Base-by-base conservation (phyloP, 2,113 vertebrate genomes). In the Silurus asotus region DNA sequence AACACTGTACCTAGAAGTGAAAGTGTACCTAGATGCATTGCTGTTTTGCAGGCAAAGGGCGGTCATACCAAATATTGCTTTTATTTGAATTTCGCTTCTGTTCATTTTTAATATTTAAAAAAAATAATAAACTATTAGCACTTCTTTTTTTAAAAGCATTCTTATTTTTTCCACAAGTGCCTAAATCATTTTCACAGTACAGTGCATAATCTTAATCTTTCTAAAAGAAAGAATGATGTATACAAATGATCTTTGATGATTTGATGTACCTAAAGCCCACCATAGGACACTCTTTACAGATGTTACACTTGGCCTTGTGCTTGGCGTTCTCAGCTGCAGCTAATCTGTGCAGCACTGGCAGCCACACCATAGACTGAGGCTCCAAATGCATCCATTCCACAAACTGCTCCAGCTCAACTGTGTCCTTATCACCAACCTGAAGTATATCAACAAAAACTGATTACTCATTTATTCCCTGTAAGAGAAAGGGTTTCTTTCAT, bases 241-340 rank as follows among this genome's bases (percentile, higher is more conserved):
- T 8, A 56, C 11, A 55, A 25, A 25, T 55, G 10, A 28, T 77
- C 23, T 56, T 77, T 55, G 13, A 25, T 55, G 8, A 53, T 13
- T 59, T 93, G 37, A 37, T 37, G 37, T 93, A 97, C 96, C 96
- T 96, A 89, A 97, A 96, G 13, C 96, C 96, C 58, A 97, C 95
- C 77, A 97, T 97, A 0, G 96, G 96, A 88, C 95, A 96, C 69
- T 96, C 96, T 89, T 97, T 97, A 88, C 96, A 97, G 92, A 97
- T 96, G 93, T 96, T 97, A 91, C 96, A 97, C 83, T 96, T 97
- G 77, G 96, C 96, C 91, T 97, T 96, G 91, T 97, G 96, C 59
- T 96, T 96, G 76, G 96, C 96, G 0, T 94, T 96, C 93, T 97
- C 96, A 0, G 96, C 94, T 61, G 96, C 96, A 83, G 95, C 96